Base-by-base conservation (phyloP, 2,888 invertebrate species). In the Troides oblongomaculatus region DNA sequence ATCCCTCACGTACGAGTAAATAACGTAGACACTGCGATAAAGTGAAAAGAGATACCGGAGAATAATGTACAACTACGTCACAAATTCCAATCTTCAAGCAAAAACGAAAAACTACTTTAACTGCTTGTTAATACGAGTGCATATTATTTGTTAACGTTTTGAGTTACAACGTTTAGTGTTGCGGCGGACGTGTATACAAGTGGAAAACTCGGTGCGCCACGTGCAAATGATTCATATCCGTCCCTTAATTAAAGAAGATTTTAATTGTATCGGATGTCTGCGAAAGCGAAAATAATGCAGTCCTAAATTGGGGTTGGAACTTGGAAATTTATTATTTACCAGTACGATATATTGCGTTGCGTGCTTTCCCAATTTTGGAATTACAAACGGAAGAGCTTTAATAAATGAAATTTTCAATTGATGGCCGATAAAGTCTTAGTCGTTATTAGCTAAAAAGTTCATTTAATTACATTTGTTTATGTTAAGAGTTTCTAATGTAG, bases 201-300 rank as follows among this genome's bases (percentile, higher is more conserved):
- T 89, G 90, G 92, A 92, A 92, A 91, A 92, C 88, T 91, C 88
- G 82, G 88, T 86, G 92, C 92, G 89, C 93, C 93, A 93, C 93
- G 93, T 93, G 93, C 93, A 87, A 92, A 93, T 93, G 93, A 93
- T 93, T 91, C 88, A 93, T 90, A 80, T 86, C 82, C 85, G 86
- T 88, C 89, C 93, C 93, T 93, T 93, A 93, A 93, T 93, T 93
- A 93, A 93, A 93, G 93, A 93, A 93, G 92, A 93, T 93, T 93
- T 92, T 93, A 93, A 93, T 93, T 93, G 92, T 92, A 92, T 92
- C 90, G 92, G 91, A 91, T 91, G 92, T 90, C 92, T 90, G 90
- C 87, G 90, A 89, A 92, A 92, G 89, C 89, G 90, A 92, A 92
- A 92, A 92, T 92, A 92, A 92, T 92, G 92, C 90, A 92, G 85